These are phyloP conservation scores for Oophaga pumilio DNA, from an alignment of 2,113 vertebrate genomes.

Conservation along the genomic window DNA sequence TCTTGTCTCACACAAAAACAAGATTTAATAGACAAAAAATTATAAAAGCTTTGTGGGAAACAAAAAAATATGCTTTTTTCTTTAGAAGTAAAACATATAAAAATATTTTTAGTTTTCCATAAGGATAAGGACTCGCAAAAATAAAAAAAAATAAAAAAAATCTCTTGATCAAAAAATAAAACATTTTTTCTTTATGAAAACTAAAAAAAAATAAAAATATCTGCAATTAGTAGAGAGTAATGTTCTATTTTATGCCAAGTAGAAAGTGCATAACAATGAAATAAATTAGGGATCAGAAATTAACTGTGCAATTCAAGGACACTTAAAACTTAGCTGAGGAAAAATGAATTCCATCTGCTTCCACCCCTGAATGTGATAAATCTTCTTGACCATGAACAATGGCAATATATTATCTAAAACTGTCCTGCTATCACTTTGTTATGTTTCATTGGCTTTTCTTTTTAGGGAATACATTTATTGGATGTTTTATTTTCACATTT, in stretches of 20 bases:
- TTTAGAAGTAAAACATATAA: too few species aligned
- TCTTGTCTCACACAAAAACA: too few species aligned
- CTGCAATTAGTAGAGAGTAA: neutral
- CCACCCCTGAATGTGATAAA: conserved; percentile 9
- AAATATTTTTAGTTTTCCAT: too few species aligned
- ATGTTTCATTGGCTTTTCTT: neutral
- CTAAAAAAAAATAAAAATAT: too few species aligned
- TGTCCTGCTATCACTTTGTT: conserved; percentile 1
- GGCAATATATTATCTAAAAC: neutral
- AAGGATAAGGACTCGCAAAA: too few species aligned
- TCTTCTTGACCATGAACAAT: conserved; percentile 31
- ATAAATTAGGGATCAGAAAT: neutral
- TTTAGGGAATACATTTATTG: neutral
- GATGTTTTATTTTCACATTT: neutral
- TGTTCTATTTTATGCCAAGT: neutral
- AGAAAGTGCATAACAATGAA: neutral
- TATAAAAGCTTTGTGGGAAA: too few species aligned
- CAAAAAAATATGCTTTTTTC: too few species aligned
- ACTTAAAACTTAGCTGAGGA: conserved; percentile 1
- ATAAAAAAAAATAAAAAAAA: too few species aligned
- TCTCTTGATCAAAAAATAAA: too few species aligned
- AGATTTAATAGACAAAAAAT: too few species aligned
- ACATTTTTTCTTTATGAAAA: too few species aligned
- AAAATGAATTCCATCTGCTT: conserved; percentile 31
- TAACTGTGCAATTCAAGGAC: conserved; percentile 6